Base-by-base conservation (phyloP, 2,113 vertebrate species). In the Recurvirostra avosetta region DNA sequence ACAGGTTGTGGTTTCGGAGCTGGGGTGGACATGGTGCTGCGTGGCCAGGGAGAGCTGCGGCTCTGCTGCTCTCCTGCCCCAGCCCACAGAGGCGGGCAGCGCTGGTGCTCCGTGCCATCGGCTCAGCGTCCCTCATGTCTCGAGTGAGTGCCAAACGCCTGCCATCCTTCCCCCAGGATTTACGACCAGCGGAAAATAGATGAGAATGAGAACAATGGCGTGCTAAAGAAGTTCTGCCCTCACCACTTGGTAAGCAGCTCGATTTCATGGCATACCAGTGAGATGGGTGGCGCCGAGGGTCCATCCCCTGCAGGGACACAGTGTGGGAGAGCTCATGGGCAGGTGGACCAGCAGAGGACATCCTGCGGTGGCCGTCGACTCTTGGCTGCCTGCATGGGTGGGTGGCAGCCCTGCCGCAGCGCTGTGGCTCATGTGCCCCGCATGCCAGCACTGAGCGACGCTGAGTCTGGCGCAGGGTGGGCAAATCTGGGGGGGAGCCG, bases 131-230 rank as follows among this genome's bases (percentile, higher is more conserved):
- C 52, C 36, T 32, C 1, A 5, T 10, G 72, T 77, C 36, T 11
- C 1, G 2, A 22, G 29, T 1, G n/a, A 16, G 32, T 11, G 21
- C 55, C 68, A 6, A 34, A 5, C 5, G 2, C 20, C 59, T 23
- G n/a, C 36, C n/a, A 0, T 40, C 65, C 66, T 32, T 50, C 52
- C 41, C 6, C 3, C 71, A 99, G 99, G 98, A 99, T 99, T 96
- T 99, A 99, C 18, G 99, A 99, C 91, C 99, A 99, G 98, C 98
- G 99, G 88, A 99, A 99, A 95, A 99, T 99, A 17, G 98, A 99
- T 4, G 99, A 99, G 97, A 99, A 99, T 4, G 99, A 99, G 47
- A 99, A 99, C 95, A 99, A 99, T 3, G 99, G 99, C 0, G 99
- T 99, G 7, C 97, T 99, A 49, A 99, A 99, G 97, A 99, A 99